Conservation (phyloP, 1,140 invertebrate species). For the Cecropterus lyciades region DNA sequence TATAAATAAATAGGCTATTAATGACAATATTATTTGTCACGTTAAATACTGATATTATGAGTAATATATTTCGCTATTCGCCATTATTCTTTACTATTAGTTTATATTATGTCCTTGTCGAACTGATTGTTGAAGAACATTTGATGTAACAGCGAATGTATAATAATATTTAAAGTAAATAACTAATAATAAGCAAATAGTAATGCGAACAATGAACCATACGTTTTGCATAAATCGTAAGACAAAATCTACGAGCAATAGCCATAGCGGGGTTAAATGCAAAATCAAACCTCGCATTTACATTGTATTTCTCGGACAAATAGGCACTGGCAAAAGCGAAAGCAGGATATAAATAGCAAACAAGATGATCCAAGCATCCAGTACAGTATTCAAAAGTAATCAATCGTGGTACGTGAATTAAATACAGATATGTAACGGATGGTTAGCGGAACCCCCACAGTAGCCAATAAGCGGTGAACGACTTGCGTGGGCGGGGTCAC, state of each 20-base stretch:
- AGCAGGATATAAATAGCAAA: conserved; percentile 25
- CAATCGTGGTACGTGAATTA: conserved; percentile 33
- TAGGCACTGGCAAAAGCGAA: conserved; percentile 15
- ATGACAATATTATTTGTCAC: neutral
- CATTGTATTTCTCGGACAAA: neutral
- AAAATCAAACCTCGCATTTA: neutral
- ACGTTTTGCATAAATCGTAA: too few relatives aligned
- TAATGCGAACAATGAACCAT: too few relatives aligned
- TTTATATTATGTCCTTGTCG: neutral
- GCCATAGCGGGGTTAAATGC: too few relatives aligned
- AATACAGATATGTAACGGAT: conserved; percentile 46
- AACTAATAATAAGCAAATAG: too few relatives aligned
- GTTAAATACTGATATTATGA: neutral
- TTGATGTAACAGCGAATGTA: too few relatives aligned
- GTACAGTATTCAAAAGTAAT: conserved; percentile 32
- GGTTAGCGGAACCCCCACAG: conserved; percentile 52
- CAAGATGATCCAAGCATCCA: conserved; percentile 4
- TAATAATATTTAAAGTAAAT: too few relatives aligned
- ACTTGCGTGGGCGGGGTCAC: conserved; percentile 57
- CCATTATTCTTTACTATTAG: neutral
- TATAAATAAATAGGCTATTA: neutral
- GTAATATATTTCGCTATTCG: neutral
- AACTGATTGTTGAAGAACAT: too few relatives aligned
- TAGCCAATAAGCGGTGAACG: conserved; percentile 62
- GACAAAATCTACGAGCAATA: too few relatives aligned